Evolutionary conservation across 1,140 invertebrate species (phyloP), one percentile per base, ranked within the genome.

Genomic region (Caenorhabditis brenneri): DNA sequence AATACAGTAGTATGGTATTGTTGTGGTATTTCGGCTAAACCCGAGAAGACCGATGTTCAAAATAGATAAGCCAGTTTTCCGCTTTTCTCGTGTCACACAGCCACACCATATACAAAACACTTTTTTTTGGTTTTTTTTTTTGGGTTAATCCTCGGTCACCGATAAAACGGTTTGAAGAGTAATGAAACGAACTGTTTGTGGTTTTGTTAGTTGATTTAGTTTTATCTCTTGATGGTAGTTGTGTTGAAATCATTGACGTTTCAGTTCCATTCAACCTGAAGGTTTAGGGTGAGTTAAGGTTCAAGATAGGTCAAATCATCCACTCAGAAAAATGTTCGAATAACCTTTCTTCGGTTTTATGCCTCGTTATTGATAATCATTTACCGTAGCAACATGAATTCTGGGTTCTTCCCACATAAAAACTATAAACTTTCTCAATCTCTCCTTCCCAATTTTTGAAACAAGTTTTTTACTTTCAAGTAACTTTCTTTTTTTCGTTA

Each of bases 11-110:
- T 80, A 39, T 42, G 39, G 22, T 55, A 27, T 55, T 55, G 53
- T 33, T 74, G 65, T 46, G 36, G 65, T 74, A 42, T 42, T 42
- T 12, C 36, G 65, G 12, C 29, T 36, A 42, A 46, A 74, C 16
- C 65, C 65, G 65, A 74, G 65, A 65, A 65, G 3, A 33, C 29
- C n/a, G 58, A 74, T 74, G 65, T 74, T 74, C 65, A 74, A 74
- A 42, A 74, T 42, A 74, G 65, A 74, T 74, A 74, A 74, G 65
- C 65, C 65, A 74, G 33, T 74, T 74, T 74, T 39, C 65, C 65
- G 65, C 19, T 74, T 74, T 74, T 74, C n/a, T 31, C 65, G 65
- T 74, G 33, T 46, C 65, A 65, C 27, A 29, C 55, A 58, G 7
- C 10, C 29, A 58, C 42, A 46, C 42, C n/a, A n/a, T n/a, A n/a